Conservation (phyloP, 2,888 invertebrate genomes). For the Gryllus longicercus region DNA sequence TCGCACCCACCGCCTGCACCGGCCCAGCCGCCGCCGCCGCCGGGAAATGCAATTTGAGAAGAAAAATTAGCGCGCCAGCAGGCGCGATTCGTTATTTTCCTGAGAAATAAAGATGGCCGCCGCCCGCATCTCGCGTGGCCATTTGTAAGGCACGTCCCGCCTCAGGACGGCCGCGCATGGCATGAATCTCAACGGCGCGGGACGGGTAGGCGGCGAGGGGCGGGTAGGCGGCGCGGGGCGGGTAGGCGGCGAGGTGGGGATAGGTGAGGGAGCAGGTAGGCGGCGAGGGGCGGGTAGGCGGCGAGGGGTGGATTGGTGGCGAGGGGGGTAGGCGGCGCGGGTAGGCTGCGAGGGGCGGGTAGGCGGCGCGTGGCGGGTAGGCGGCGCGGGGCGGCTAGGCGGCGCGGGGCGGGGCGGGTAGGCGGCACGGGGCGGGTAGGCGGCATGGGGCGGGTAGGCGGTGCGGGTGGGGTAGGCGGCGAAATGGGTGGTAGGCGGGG, state of each 20-base stretch:
- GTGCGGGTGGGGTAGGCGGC: too few relatives aligned
- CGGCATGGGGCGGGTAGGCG: too few relatives aligned
- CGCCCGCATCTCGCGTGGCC: background rate
- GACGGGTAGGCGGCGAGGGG: background rate
- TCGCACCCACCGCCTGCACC: too few relatives aligned
- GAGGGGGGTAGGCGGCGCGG: too few relatives aligned
- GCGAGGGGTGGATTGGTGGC: background rate
- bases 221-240: background rate
- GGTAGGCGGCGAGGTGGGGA: background rate
- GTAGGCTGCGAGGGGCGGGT: too few relatives aligned
- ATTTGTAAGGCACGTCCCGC: background rate
- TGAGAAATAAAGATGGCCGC: slow-evolving; percentile 17
- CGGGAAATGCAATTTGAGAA: background rate
- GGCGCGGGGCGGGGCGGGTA: too few relatives aligned
- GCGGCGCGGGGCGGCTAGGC: too few relatives aligned
- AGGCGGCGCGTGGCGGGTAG: too few relatives aligned
- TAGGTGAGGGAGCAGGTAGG: background rate
- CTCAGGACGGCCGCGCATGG: background rate
- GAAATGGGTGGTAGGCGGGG: too few relatives aligned
- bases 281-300: background rate
- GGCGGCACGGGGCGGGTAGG: too few relatives aligned
- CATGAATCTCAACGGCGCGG: background rate
- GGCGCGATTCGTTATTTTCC: background rate
- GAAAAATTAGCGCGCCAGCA: slow-evolving; percentile 5
- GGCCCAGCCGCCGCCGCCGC: background rate